Conservation (phyloP, 2,113 vertebrate species). For the Tenrec ecaudatus region DNA sequence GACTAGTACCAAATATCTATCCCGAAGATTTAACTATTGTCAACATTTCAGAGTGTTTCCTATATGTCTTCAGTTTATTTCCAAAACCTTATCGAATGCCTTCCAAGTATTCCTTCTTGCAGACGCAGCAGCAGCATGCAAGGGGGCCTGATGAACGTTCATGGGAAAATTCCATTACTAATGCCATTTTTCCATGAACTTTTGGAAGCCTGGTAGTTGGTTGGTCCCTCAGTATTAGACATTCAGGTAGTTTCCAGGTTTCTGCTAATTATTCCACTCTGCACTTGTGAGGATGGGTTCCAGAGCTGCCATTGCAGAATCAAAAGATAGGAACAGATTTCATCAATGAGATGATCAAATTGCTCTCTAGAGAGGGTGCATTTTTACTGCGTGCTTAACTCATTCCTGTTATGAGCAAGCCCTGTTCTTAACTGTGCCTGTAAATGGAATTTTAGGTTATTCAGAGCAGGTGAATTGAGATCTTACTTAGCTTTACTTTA, state of each 20-base stretch:
- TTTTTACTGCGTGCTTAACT: not conserved
- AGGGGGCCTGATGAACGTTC: not conserved
- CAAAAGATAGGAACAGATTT: not conserved
- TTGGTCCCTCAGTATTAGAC: not conserved
- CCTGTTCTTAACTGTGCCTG: no score
- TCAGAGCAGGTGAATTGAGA: not conserved
- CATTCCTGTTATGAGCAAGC: not conserved
- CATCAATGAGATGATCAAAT: not conserved
- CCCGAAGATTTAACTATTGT: not conserved
- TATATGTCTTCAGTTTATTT: not conserved
- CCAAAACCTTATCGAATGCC: not conserved
- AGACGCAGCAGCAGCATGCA: not conserved
- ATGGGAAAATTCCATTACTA: no score
- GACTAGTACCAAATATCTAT: not conserved
- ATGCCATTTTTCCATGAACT: no score
- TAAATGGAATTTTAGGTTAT: not conserved
- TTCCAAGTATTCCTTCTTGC: not conserved
- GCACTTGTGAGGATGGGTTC: conserved; percentile 30
- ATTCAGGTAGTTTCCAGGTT: not conserved
- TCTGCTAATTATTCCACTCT: not conserved
- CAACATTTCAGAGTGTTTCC: not conserved
- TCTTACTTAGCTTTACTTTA: not conserved
- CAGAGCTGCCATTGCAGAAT: not conserved
- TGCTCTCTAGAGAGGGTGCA: not conserved
- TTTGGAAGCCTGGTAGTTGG: not conserved